A percentile compares a stretch with the other conserved stretches of the same genome.
Evolutionary conservation across 2,113 vertebrate genomes (phyloP).

Genomic region (Corythornis madagascariensis): DNA sequence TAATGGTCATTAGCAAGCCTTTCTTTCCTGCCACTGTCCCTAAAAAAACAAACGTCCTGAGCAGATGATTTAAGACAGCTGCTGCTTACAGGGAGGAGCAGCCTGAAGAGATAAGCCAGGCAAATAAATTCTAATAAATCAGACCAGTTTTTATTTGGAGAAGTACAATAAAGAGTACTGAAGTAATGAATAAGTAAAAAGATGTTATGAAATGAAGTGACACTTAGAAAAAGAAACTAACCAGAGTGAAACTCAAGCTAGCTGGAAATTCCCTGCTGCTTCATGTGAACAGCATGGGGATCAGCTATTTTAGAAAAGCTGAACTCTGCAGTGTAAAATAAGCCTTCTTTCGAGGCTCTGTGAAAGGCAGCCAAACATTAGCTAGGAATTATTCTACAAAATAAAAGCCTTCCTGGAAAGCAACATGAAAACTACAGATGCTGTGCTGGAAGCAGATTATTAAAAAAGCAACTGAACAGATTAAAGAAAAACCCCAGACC

Average conservation of each 20-base stretch:
- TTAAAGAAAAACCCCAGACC: background rate
- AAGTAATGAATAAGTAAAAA: background rate
- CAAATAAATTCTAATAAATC: background rate
- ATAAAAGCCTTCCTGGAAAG: conserved; percentile 23
- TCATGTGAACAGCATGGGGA: conserved; percentile 9
- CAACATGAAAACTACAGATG: background rate
- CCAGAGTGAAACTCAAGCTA: background rate
- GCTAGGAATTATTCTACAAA: conserved; percentile 3
- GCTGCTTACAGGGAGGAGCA: background rate
- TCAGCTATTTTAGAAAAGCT: background rate
- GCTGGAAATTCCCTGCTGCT: conserved; percentile 18
- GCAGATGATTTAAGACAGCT: conserved; percentile 36
- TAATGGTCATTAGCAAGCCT: background rate
- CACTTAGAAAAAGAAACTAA: background rate
- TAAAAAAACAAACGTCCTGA: background rate
- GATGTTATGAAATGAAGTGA: no score
- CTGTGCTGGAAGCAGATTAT: background rate
- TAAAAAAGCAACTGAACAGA: background rate
- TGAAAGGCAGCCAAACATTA: conserved; percentile 7
- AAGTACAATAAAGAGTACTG: background rate
- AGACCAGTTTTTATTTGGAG: conserved; percentile 4
- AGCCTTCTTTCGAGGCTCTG: background rate
- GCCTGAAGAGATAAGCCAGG: conserved; percentile 26
- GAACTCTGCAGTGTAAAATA: background rate
- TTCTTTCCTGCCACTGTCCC: background rate